phyloP scores from a whole-genome alignment of 2,113 vertebrate species.

The Sula dactylatra region DNA sequence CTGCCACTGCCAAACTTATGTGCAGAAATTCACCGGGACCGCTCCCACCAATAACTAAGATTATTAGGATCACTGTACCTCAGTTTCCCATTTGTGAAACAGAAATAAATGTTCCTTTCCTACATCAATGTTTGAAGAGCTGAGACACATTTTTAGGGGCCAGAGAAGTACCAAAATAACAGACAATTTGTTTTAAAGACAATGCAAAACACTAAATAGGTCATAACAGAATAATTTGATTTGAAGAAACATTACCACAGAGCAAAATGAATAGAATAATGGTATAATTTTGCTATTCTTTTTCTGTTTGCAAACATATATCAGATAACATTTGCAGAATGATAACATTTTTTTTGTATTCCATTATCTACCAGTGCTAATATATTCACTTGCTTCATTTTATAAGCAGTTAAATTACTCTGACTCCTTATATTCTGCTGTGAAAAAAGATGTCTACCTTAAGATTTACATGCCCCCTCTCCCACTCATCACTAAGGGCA shows the following conservation, averaged over 20 bases:
- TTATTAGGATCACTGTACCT: not conserved
- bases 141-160: not conserved
- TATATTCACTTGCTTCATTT: not conserved
- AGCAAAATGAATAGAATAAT: not conserved
- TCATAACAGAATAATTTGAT: constrained; percentile 48
- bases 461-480: not conserved
- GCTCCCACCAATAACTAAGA: not conserved
- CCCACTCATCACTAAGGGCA: not conserved
- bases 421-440: not conserved
- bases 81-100: not conserved
- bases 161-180: constrained; percentile 15
- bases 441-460: not conserved
- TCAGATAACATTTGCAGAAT: not conserved
- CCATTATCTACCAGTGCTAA: not conserved
- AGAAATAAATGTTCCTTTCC: not conserved
- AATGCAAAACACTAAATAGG: constrained; percentile 29
- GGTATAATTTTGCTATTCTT: not conserved
- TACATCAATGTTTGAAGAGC: not conserved
- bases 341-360: not conserved
- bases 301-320: not conserved
- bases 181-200: constrained; percentile 14
- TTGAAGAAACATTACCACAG: not conserved
- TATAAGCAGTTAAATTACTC: not conserved
- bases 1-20: not conserved
- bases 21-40: not conserved